Evolutionary conservation across 2,797 vertebrate species (phyloP).

Genomic region (Neosilurus hyrtlii): DNA sequence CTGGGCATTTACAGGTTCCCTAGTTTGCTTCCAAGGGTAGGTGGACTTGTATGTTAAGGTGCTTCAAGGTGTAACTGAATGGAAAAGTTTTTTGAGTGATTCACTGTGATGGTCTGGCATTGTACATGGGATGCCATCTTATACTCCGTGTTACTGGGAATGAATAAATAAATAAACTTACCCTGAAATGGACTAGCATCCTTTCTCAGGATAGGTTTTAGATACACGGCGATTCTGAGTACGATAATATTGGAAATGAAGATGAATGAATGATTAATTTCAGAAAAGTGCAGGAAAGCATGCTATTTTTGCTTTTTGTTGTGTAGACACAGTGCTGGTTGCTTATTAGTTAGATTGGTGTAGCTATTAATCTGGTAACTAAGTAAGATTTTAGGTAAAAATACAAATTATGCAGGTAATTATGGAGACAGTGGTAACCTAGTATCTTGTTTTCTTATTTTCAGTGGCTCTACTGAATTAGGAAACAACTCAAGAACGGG

Average conservation of each 20-base stretch:
- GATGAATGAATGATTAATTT: neutral
- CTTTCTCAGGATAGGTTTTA: neutral
- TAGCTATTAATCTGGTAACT: neutral
- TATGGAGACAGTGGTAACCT: neutral
- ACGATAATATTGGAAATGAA: neutral
- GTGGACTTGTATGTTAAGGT: neutral
- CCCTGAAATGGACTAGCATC: neutral
- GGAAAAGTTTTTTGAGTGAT: neutral
- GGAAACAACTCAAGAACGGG: constrained; percentile 20
- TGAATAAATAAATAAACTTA: neutral
- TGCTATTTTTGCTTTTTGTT: neutral
- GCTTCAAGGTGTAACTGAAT: neutral
- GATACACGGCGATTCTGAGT: neutral
- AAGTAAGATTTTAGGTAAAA: neutral
- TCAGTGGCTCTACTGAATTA: constrained; percentile 24
- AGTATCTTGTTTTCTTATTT: neutral
- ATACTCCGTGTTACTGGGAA: neutral
- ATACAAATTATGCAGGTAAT: neutral
- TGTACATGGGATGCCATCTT: neutral
- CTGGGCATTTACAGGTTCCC: neutral
- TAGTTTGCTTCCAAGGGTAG: neutral
- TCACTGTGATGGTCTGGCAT: neutral
- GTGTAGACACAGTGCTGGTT: neutral
- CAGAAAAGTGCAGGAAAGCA: neutral
- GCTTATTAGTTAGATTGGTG: neutral